A percentile compares a stretch with the other conserved stretches of the same genome.
Conservation (phyloP, 2,113 vertebrate genomes). For the Amphilophus citrinellus region DNA sequence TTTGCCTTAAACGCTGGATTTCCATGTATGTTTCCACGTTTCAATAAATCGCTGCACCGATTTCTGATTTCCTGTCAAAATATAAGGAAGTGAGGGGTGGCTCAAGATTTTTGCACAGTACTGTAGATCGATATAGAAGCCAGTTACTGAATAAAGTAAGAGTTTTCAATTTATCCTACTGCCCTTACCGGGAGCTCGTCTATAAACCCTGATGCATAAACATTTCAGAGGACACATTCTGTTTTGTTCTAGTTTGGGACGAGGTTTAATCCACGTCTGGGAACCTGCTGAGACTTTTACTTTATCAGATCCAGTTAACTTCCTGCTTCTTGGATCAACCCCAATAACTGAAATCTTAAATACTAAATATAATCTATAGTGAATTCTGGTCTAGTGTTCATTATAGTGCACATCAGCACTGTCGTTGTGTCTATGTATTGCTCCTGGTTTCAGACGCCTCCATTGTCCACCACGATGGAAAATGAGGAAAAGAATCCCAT, state of each 20-base stretch:
- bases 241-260: too few species aligned
- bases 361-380: not conserved
- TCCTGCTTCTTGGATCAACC: not conserved
- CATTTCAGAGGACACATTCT: not conserved
- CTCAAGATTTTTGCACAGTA: not conserved
- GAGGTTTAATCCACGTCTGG: not conserved
- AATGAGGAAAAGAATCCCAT: not conserved
- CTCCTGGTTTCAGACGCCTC: not conserved
- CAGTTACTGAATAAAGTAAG: not conserved
- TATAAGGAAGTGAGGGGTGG: rapidly evolving
- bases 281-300: not conserved
- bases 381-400: not conserved
- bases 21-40: not conserved
- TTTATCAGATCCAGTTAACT: not conserved
- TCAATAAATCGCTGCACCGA: not conserved
- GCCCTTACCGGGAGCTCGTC: not conserved
- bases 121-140: rapidly evolving
- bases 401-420: not conserved
- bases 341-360: not conserved
- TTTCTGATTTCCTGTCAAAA: not conserved
- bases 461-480: rapidly evolving
- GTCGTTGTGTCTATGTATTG: rapidly evolving
- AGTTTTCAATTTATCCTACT: not conserved
- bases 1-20: not conserved
- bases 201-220: not conserved